These are phyloP conservation scores for Selenia dentaria DNA, from an alignment of 2,888 invertebrate species.

Conservation along the genomic window DNA sequence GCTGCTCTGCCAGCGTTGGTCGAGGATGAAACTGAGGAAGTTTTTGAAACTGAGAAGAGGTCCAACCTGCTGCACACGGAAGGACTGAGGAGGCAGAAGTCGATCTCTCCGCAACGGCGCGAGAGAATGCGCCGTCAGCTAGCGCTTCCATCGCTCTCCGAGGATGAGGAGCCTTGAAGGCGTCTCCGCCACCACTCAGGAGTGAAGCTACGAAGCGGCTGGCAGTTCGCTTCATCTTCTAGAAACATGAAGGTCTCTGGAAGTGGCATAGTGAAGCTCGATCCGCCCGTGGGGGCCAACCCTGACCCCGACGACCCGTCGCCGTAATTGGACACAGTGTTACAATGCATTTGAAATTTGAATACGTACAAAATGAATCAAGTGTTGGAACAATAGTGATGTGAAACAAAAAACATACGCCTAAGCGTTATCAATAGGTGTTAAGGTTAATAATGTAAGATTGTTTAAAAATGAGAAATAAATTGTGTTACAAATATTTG, in stretches of 20 bases:
- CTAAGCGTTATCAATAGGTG: slow-evolving; percentile 51
- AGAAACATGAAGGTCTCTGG: slow-evolving; percentile 37
- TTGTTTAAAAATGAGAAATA: slow-evolving; percentile 31
- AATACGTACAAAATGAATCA: slow-evolving; percentile 24
- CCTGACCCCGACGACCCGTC: slow-evolving; percentile 31
- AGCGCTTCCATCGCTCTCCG: slow-evolving; percentile 74
- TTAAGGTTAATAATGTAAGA: slow-evolving; percentile 49
- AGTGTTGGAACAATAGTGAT: slow-evolving; percentile 45
- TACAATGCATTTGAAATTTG: slow-evolving; percentile 24
- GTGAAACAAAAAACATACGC: slow-evolving; percentile 52
- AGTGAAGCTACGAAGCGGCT: slow-evolving; percentile 66
- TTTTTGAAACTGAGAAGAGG: slow-evolving; percentile 56
- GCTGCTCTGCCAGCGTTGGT: slow-evolving; percentile 62
- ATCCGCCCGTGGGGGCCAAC: slow-evolving; percentile 40
- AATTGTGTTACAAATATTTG: slow-evolving; percentile 31
- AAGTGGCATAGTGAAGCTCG: slow-evolving; percentile 42
- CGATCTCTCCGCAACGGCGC: slow-evolving; percentile 68
- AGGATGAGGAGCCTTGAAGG: slow-evolving; percentile 79
- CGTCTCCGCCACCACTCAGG: slow-evolving; percentile 38
- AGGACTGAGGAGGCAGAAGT: slow-evolving; percentile 70
- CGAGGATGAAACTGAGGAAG: slow-evolving; percentile 64
- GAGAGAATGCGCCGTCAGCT: slow-evolving; percentile 68
- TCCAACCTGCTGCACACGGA: slow-evolving; percentile 63
- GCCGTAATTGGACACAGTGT: slow-evolving; percentile 38
- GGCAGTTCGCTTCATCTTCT: slow-evolving; percentile 45